A percentile compares a stretch with the other conserved stretches of the same genome.
Evolutionary conservation across 2,888 invertebrate species (phyloP).

Genomic region (Hartigia nigra): DNA sequence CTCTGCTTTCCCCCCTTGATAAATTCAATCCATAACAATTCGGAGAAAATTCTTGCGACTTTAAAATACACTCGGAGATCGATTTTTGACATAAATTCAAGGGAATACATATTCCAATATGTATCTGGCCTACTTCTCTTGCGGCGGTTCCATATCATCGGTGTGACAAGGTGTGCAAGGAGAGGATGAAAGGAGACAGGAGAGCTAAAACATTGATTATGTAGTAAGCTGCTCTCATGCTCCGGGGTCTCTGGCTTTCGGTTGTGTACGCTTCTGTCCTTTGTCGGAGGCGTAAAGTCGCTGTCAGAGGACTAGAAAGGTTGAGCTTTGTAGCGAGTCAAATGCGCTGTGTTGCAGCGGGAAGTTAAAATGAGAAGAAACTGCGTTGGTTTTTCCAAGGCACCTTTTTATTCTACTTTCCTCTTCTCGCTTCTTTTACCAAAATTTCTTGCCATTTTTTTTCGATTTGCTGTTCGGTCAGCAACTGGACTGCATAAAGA

Average conservation of each 20-base stretch:
- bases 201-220: constrained; percentile 48
- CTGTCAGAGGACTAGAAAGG: background rate
- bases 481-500: background rate
- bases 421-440: too few relatives aligned
- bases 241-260: background rate
- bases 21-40: background rate
- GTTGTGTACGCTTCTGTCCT: background rate
- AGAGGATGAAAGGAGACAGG: constrained; percentile 20
- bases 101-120: background rate
- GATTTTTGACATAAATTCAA: background rate
- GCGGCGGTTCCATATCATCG: background rate
- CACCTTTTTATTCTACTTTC: background rate
- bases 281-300: background rate
- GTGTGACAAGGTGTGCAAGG: constrained; percentile 3
- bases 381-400: background rate
- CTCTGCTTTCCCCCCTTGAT: background rate
- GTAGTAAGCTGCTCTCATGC: constrained; percentile 29
- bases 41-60: background rate
- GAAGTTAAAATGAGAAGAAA: background rate
- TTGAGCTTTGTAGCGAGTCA: background rate
- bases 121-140: background rate
- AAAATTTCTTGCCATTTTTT: background rate
- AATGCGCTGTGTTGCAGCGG: background rate
- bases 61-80: background rate
- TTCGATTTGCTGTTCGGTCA: background rate